phyloP scores from a whole-genome alignment of 53 echinoderm and acorn worm species.

The Henricia sp. region DNA sequence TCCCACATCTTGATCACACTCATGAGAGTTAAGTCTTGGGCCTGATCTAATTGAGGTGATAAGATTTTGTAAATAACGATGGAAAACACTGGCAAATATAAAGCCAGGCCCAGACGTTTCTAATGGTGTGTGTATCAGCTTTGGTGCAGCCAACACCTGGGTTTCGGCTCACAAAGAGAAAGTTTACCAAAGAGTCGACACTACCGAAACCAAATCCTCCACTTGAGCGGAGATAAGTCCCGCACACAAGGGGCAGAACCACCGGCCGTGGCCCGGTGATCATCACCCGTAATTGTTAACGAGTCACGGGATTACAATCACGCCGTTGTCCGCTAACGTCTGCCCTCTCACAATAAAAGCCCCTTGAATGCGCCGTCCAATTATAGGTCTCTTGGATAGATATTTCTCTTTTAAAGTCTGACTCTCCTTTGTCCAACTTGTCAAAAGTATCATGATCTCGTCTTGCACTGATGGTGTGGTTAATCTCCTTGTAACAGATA shows the following conservation, averaged over 20 bases:
- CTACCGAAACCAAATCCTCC: neutral
- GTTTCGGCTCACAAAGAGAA: neutral
- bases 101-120: no score
- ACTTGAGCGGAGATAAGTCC: constrained; percentile 10
- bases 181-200: neutral
- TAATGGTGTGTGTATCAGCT: no score
- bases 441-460: constrained; percentile 7
- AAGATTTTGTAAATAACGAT: constrained; percentile 18
- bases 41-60: constrained; percentile 37
- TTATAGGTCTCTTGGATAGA: neutral
- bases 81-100: constrained; percentile 49
- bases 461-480: neutral
- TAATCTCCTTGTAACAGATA: constrained; percentile 49
- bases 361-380: neutral
- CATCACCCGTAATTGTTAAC: constrained; percentile 49
- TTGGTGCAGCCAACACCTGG: constrained; percentile 31
- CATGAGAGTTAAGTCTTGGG: neutral
- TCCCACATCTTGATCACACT: neutral
- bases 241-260: neutral
- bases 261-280: constrained; percentile 10
- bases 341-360: constrained; percentile 38
- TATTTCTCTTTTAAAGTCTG: no score
- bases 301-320: constrained; percentile 52
- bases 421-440: neutral
- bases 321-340: constrained; percentile 10